Base-by-base conservation (phyloP, 2,888 invertebrate species). In the Hedya salicella region DNA sequence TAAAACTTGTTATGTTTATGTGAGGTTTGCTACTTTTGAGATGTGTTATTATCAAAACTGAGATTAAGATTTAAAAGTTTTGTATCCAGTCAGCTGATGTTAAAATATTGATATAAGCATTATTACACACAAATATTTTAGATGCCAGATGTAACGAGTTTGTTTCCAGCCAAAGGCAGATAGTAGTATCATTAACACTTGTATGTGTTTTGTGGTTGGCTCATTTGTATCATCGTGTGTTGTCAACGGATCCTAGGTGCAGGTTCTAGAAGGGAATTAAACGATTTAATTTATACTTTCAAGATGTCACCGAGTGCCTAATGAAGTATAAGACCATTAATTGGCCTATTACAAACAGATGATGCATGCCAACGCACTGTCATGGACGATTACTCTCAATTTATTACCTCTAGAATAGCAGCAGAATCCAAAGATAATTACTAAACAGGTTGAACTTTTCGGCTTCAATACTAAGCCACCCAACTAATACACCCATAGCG, bases 1-100 rank as follows among this genome's bases (percentile, higher is more conserved):
- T 68, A 60, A 68, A 64, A 64, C 48, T 61, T 66, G 54, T 49
- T 49, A 65, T 59, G 59, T 25, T 57, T 60, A 21, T 54, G 19
- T 48, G 59, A 50, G 40, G 48, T 21, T n/a, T 14, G 14, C 21
- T 40, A 17, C 17, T 16, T 48, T 32, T 32, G 13, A 19, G 30
- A 39, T 39, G 9, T 32, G 16, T 17, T 25, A 9, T 16, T 56
- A 56, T 25, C 8, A 4, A 9, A 40, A 14, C 8, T 16, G 11
- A 9, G 8, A 11, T n/a, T n/a, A n/a, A n/a, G n/a, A n/a, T n/a
- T n/a, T n/a, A n/a, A n/a, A n/a, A n/a, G n/a, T n/a, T n/a, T n/a
- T n/a, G n/a, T n/a, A n/a, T n/a, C n/a, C n/a, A n/a, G n/a, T n/a
- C n/a, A n/a, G n/a, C n/a, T n/a, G n/a, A n/a, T n/a, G n/a, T n/a